Evolutionary conservation across 2,888 invertebrate species (phyloP), one percentile per base, ranked within the genome.

Genomic region (Nesidiocoris tenuis): DNA sequence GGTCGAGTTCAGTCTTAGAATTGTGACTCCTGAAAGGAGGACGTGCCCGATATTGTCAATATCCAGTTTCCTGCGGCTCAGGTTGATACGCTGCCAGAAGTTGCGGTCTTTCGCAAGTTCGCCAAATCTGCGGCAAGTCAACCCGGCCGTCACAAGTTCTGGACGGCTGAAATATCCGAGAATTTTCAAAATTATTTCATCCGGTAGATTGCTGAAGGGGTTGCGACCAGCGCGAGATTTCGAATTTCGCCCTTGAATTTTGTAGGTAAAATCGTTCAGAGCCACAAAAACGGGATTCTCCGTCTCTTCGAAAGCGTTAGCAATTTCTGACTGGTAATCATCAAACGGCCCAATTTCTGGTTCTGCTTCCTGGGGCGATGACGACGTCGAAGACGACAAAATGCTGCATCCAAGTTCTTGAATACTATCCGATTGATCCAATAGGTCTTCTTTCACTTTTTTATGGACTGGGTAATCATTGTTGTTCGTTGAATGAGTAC

Each of bases 171-270:
- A 86, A 90, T 91, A 93, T 79, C 90, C 88, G 81, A 96, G 90
- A 71, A 97, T 90, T 79, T 89, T 87, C 21, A 96, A 85, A 61
- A 96, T 87, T 81, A 96, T 90, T 84, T 96, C 96, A 84, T 96
- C 95, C 0, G 95, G 94, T 7, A 96, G 39, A n/a, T 5, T 1
- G 19, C 3, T 3, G 19, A 72, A 72, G n/a, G 61, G 72, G n/a
- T 72, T 21, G n/a, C 7, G 23, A 21, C 23, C 55, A 0, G 17
- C n/a, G 7, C 1, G 0, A n/a, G n/a, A n/a, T 19, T 21, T 22
- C 22, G 23, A 25, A 1, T 19, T 17, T 1, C 18, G 18, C 22
- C 61, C 23, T 24, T 5, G 24, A 7, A 25, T 61, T 21, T 63
- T 61, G 61, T 77, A 77, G 7, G 63, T 16, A 16, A 75, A 66